Conservation (phyloP, 2,113 vertebrate species). For the Vulpes lagopus region DNA sequence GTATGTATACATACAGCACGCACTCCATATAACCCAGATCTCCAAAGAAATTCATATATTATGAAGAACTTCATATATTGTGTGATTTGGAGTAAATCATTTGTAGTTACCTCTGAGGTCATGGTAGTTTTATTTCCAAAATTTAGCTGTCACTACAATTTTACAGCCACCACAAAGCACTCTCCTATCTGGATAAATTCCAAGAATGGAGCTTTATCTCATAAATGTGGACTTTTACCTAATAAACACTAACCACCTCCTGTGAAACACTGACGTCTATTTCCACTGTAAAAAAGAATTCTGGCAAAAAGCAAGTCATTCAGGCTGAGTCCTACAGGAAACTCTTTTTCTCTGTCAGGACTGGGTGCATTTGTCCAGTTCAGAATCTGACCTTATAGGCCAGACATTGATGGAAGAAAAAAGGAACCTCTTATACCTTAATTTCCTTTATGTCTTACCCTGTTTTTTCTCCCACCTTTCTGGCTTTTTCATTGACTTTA, state of each 20-base stretch:
- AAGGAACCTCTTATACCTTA: background rate
- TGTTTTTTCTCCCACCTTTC: background rate
- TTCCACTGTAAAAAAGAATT: background rate
- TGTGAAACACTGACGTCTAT: background rate
- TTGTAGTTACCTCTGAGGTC: background rate
- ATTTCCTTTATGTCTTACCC: background rate
- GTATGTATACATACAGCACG: background rate
- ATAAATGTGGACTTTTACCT: background rate
- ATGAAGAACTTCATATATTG: background rate
- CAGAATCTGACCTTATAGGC: background rate
- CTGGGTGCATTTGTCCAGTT: background rate
- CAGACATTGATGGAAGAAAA: background rate
- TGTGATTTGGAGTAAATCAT: background rate
- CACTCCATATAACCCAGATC: background rate
- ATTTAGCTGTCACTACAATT: background rate
- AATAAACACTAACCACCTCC: slow-evolving; percentile 7
- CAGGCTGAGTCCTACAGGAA: background rate
- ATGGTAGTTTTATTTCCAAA: background rate
- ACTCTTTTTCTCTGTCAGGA: background rate
- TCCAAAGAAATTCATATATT: background rate
- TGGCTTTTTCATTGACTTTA: background rate
- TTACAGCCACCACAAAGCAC: background rate
- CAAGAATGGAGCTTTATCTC: background rate
- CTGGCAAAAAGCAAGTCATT: background rate
- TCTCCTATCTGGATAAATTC: background rate